Conservation (phyloP, 92 coral and sea anemone genomes). For the Umimayanthus chanpuru region DNA sequence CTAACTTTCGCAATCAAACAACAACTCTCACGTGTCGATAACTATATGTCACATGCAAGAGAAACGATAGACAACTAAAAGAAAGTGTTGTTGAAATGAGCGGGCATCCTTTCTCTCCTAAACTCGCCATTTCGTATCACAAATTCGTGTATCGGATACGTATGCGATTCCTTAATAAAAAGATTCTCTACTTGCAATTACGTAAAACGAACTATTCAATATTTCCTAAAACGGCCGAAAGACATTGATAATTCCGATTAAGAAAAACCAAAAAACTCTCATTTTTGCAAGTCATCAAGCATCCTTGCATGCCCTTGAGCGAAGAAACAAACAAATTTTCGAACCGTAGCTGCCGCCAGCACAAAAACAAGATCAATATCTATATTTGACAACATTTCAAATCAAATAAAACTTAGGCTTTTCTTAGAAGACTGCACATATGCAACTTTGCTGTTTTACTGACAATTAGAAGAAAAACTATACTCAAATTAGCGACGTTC, state of each 20-base stretch:
- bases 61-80: not conserved
- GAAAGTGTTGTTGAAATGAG: not conserved
- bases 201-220: not conserved
- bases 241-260: not conserved
- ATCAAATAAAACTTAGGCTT: not conserved
- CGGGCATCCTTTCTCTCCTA: not conserved
- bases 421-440: not conserved
- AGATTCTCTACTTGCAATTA: too few relatives aligned
- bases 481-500: not conserved
- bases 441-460: not conserved
- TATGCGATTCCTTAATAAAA: not conserved
- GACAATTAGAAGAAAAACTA: not conserved
- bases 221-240: not conserved
- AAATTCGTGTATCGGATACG: not conserved
- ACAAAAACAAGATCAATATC: not conserved
- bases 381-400: not conserved
- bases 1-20: slow-evolving; percentile 6
- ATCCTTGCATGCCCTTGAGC: not conserved
- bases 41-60: slow-evolving; percentile 1
- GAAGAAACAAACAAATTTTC: not conserved
- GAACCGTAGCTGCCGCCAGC: not conserved
- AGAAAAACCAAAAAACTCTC: not conserved
- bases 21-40: slow-evolving; percentile 14
- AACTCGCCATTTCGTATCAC: not conserved
- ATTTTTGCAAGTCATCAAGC: not conserved